Base-by-base conservation (phyloP, 2,797 vertebrate species). In the Scolopax bukidnonensis region DNA sequence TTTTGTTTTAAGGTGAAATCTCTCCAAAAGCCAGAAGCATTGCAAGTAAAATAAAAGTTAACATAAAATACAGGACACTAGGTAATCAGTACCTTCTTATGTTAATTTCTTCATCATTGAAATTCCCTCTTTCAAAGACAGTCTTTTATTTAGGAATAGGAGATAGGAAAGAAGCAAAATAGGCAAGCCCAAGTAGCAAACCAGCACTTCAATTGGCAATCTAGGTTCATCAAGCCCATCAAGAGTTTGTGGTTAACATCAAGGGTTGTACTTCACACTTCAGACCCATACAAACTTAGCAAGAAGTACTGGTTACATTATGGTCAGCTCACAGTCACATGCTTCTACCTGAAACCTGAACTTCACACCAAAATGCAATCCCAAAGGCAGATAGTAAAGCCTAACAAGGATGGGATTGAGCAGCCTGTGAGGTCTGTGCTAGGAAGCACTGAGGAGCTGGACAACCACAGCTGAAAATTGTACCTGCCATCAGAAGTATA, bases 111-210 rank as follows among this genome's bases (percentile, higher is more conserved):
- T 82, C 48, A 63, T 41, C 40, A 68, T 4, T 53, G 65, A 87
- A 43, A 91, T n/a, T 67, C 84, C 17, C 59, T 74, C 76, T 92
- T 90, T 95, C 93, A 87, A 95, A 71, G 4, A 32, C 16, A 47
- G 32, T 53, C 41, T 25, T 73, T 93, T 79, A 60, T 88, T 90
- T 71, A 33, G 47, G 13, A 89, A 48, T 21, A 17, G 18, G 20
- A 82, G 25, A 54, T 2, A 67, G 19, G 5, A 59, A 82, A 41
- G 38, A 70, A 77, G 73, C 7, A 32, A 56, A 84, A 74, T 3
- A 85, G 13, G 23, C 28, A 85, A 76, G 33, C 12, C 33, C 67
- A 64, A 82, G 23, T 4, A 54, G 19, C 21, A 56, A 80, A 24
- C 6, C 18, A 73, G 18, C 17, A 57, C 50, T 33, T 84, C 56